Percentiles rank a stretch among this genome's conserved stretches.
Evolutionary conservation across 2,797 vertebrate species (phyloP).

Genomic region (Sylvia borin): DNA sequence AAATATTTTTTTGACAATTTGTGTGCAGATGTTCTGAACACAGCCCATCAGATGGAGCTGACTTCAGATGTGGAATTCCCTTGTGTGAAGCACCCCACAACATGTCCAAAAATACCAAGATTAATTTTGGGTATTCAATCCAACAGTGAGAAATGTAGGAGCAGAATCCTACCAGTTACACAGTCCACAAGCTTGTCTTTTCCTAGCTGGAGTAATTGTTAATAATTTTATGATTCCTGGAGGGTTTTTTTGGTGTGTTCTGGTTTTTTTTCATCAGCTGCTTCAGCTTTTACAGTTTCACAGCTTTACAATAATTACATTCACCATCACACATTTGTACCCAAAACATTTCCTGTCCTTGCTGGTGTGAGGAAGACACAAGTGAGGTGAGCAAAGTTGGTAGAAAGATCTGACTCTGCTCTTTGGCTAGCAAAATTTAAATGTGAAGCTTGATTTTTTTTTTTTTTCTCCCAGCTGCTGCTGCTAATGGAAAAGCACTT

Average conservation of each 20-base stretch:
- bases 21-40: neutral
- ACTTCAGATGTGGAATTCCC: neutral
- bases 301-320: neutral
- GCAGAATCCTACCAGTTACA: neutral
- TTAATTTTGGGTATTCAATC: neutral
- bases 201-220: neutral
- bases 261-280: neutral
- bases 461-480: neutral
- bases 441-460: neutral
- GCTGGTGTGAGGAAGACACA: neutral
- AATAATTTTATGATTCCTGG: neutral
- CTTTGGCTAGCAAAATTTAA: neutral
- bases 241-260: neutral
- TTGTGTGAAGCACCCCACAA: no score
- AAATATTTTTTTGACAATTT: neutral
- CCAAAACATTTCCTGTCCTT: neutral
- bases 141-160: neutral
- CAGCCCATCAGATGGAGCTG: neutral
- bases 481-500: slow-evolving; percentile 5
- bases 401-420: neutral
- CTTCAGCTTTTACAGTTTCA: neutral
- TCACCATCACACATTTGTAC: rapidly evolving
- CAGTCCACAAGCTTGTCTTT: neutral
- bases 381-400: neutral
- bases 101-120: neutral